Conservation (phyloP, 2,113 vertebrate genomes). For the Cochlearius cochlearius region DNA sequence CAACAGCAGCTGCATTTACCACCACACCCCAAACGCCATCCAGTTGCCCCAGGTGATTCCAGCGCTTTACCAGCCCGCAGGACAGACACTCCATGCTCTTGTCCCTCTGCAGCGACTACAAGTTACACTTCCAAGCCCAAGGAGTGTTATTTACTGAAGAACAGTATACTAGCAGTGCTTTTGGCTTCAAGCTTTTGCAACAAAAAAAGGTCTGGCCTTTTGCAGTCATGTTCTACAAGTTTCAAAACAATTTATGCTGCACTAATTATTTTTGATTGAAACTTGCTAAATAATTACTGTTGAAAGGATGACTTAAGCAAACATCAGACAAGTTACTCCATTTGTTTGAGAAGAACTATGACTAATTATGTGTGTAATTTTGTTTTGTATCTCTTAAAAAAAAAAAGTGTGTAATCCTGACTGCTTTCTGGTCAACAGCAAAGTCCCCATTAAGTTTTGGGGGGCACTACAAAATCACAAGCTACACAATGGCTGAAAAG, state of each 20-base stretch:
- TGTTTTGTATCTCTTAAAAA: not conserved
- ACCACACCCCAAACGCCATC: not conserved
- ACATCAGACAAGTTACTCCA: constrained; percentile 15
- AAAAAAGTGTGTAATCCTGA: not conserved
- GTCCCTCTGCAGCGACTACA: not conserved
- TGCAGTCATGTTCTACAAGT: not conserved
- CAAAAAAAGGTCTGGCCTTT: not conserved
- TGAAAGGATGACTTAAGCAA: constrained; percentile 31
- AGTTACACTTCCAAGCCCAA: not conserved
- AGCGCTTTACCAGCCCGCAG: not conserved
- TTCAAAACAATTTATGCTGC: not conserved
- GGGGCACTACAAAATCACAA: not conserved
- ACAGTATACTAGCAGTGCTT: not conserved
- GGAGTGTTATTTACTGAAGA: not conserved
- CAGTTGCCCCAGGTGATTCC: constrained; percentile 51
- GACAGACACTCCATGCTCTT: not conserved
- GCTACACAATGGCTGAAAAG: not conserved
- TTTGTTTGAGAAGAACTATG: not conserved
- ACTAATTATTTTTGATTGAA: constrained; percentile 13
- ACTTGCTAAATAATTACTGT: constrained; percentile 5
- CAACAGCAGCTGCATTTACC: constrained; percentile 45
- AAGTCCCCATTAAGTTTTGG: not conserved
- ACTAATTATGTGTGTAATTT: not conserved
- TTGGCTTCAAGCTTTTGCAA: not conserved
- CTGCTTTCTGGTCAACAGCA: not conserved